A percentile compares a stretch with the other conserved stretches of the same genome.
These are phyloP conservation scores for Bellardia pandia DNA, from an alignment of 2,888 invertebrate species.

Conservation along the genomic window DNA sequence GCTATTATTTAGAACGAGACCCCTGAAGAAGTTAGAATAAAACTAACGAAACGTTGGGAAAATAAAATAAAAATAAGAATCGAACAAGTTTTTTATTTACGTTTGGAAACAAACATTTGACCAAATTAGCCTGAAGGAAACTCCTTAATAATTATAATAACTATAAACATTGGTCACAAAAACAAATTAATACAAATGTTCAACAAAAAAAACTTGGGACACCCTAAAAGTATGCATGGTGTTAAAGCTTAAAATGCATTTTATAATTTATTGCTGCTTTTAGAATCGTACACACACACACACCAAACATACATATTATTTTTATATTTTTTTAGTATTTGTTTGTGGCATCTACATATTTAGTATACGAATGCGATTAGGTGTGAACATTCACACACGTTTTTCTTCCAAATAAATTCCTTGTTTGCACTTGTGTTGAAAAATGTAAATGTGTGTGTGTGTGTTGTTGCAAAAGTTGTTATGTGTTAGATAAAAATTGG, in stretches of 20 bases:
- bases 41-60: too few species aligned
- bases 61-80: too few species aligned
- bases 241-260: constrained; percentile 34
- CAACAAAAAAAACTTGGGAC: not conserved
- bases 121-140: too few species aligned
- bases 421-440: constrained; percentile 19
- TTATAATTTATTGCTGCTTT: constrained; percentile 54
- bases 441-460: not conserved
- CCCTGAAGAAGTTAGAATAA: too few species aligned
- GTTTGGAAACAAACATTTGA: too few species aligned
- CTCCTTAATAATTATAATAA: too few species aligned
- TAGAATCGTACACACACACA: constrained; percentile 19
- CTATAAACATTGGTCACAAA: too few species aligned
- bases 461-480: not conserved
- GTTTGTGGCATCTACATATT: constrained; percentile 2
- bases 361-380: constrained; percentile 34
- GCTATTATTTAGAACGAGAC: too few species aligned
- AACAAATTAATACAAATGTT: too few species aligned
- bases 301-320: not conserved
- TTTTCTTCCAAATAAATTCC: constrained; percentile 21
- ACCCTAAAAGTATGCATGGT: not conserved
- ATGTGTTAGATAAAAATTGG: not conserved
- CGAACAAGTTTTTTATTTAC: too few species aligned
- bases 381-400: constrained; percentile 60
- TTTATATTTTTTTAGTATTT: constrained; percentile 8